These are phyloP conservation scores for Cerastis rubricosa DNA, from an alignment of 2,888 invertebrate genomes.

Conservation along the genomic window DNA sequence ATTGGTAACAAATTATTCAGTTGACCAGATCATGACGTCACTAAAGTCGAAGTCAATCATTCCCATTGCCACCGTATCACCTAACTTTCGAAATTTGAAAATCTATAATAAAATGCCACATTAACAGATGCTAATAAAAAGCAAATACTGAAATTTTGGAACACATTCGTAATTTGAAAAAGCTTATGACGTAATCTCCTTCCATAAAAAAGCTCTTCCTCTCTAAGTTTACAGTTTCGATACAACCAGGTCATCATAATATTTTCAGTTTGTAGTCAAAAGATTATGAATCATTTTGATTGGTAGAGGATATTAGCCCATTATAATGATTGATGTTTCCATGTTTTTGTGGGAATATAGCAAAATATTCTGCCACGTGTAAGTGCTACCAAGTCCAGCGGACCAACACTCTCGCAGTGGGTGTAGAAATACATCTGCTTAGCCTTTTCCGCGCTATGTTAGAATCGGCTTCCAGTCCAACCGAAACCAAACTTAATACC, in stretches of 20 bases:
- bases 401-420: background rate
- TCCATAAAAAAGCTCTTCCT: conserved; percentile 55
- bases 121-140: conserved; percentile 8
- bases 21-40: background rate
- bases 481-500: background rate
- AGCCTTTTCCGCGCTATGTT: background rate
- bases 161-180: conserved; percentile 14
- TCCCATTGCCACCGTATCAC: background rate
- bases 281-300: conserved; percentile 67
- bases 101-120: conserved; percentile 8
- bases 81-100: conserved; percentile 1
- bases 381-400: background rate
- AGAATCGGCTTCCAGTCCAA: background rate
- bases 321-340: conserved; percentile 68
- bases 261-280: conserved; percentile 60
- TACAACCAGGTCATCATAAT: conserved; percentile 65
- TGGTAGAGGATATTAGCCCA: conserved; percentile 64
- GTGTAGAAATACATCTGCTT: background rate
- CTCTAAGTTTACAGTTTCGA: conserved; percentile 44
- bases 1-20: too few species aligned
- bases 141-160: background rate
- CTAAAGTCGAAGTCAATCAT: background rate
- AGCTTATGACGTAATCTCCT: conserved; percentile 30
- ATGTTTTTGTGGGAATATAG: conserved; percentile 37
- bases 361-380: conserved; percentile 11